Evolutionary conservation across 2,113 vertebrate species (phyloP), one percentile per base, ranked within the genome.

Genomic region (Bubo blakistoni): DNA sequence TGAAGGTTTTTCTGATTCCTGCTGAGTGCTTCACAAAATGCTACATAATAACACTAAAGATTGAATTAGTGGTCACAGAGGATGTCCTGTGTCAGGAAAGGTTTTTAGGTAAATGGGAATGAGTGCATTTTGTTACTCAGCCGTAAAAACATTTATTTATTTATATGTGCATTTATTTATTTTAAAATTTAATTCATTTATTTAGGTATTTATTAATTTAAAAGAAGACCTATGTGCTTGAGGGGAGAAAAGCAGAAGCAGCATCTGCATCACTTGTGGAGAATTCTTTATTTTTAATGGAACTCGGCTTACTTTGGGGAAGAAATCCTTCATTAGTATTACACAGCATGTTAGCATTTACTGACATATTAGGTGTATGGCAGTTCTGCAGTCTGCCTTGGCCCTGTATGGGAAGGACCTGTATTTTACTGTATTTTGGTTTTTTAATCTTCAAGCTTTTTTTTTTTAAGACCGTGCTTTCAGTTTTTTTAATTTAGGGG

Each of bases 331-430:
- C 42, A 42, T 70, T 16, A 36, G 20, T 42, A 16, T 55, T 52
- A 36, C 12, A 4, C 4, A 30, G 52, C 9, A 58, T 49, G 44
- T 46, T 46, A 46, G 44, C 44, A 46, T 46, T 46, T 72, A 46
- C 22, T 11, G 15, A n/a, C 9, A 46, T 36, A 29, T 9, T 55
- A 22, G 10, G 9, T 17, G 5, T 47, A 22, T n/a, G 30, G 18
- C 7, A 44, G 62, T 81, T 89, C 26, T 87, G 84, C 55, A 17
- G 7, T 51, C 9, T 49, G 6, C 7, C 21, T 69, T 4, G 15
- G 26, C 29, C 26, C 4, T 24, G n/a, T 7, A 7, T 7, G 1
- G 30, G 46, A 73, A 84, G 4, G 44, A 51, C 0, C 0, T 69
- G 25, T 65, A 36, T 77, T 94, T 55, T 47, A 30, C 18, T 49